Percentiles rank a stretch among this genome's conserved stretches.
Conservation (phyloP, 1,140 invertebrate genomes). For the Coenobita brevimanus region DNA sequence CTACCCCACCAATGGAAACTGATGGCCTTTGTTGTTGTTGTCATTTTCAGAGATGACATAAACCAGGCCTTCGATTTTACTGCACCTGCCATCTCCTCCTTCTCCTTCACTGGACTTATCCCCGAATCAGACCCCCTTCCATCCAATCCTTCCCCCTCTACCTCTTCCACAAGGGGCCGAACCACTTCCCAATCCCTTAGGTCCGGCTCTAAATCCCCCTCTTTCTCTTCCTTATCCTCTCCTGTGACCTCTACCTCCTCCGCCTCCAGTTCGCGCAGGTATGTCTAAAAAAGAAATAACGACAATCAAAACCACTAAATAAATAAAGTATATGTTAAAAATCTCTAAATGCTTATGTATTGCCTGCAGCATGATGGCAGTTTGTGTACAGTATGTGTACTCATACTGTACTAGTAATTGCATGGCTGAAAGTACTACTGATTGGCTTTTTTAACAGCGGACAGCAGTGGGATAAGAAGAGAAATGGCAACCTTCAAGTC, state of each 20-base stretch:
- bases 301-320: no score
- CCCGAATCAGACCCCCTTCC: not conserved
- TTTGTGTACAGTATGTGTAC: no score
- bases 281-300: conserved; percentile 15
- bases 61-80: conserved; percentile 52
- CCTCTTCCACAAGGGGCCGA: not conserved
- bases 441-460: no score
- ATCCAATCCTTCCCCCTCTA: not conserved
- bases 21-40: conserved; percentile 28
- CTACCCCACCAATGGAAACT: no score
- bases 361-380: no score
- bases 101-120: conserved; percentile 32
- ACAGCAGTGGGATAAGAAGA: no score
- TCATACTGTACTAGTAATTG: no score
- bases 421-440: no score
- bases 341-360: no score
- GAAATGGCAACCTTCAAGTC: no score
- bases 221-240: not conserved
- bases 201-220: no score
- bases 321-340: no score
- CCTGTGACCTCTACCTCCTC: not conserved
- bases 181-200: not conserved
- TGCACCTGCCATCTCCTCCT: conserved; percentile 42
- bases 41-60: conserved; percentile 48
- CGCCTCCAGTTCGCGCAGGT: conserved; percentile 13